These are phyloP conservation scores for Agrochola lota DNA, from an alignment of 2,888 invertebrate species.

Conservation along the genomic window DNA sequence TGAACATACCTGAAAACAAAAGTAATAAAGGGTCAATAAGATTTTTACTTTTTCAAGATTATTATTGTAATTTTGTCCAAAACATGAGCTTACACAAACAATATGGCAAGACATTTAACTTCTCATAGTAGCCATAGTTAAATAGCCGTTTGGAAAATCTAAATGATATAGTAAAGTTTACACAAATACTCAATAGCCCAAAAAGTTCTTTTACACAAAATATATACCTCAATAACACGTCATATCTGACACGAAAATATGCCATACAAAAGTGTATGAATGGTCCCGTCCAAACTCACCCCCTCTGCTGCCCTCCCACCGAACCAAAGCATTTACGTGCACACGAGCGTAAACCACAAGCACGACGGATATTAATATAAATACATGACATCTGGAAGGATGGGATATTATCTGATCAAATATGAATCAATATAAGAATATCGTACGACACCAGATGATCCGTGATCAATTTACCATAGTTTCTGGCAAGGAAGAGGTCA, in stretches of 20 bases:
- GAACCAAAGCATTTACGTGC: constrained; percentile 51
- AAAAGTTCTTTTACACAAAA: not conserved
- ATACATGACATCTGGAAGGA: constrained; percentile 46
- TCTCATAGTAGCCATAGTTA: not conserved
- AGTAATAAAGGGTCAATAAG: not conserved
- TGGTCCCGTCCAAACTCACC: constrained; percentile 27
- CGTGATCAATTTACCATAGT: constrained; percentile 5
- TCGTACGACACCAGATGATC: constrained; percentile 3
- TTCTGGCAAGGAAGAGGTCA: not conserved
- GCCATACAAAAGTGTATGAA: constrained; percentile 50
- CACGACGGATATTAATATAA: constrained; percentile 61
- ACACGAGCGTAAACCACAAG: constrained; percentile 59
- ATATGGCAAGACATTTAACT: not conserved
- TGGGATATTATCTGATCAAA: constrained; percentile 33
- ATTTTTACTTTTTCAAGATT: too few relatives aligned
- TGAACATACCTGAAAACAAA: constrained; percentile 50
- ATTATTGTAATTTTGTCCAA: not conserved
- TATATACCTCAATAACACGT: constrained; percentile 22
- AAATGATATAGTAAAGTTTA: too few relatives aligned
- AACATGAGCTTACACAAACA: not conserved
- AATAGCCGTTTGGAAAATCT: not conserved
- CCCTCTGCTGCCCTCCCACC: not conserved
- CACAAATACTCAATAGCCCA: not conserved
- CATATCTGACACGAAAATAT: constrained; percentile 43
- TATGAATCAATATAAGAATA: constrained; percentile 34